Evolutionary conservation across 2,113 vertebrate genomes (phyloP).

Genomic region (Salvator merianae): DNA sequence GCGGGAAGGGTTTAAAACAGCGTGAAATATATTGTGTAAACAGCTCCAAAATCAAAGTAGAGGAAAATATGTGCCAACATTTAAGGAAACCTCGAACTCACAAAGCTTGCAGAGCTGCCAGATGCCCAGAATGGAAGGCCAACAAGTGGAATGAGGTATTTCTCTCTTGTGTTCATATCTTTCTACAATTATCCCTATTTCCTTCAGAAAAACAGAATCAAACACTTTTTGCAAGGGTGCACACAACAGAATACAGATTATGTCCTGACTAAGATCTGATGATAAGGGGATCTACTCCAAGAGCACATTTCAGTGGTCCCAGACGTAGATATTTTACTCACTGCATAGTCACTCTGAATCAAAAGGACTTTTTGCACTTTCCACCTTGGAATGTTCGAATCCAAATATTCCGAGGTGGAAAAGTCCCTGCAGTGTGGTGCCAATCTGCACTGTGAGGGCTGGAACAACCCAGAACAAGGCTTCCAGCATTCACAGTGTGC

Average conservation of each 20-base stretch:
- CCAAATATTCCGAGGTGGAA: too few species aligned
- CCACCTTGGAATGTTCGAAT: too few species aligned
- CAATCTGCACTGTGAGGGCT: too few species aligned
- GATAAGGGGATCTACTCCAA: too few species aligned
- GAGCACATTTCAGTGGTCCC: too few species aligned
- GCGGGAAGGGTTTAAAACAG: constrained; percentile 88
- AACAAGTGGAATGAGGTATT: constrained; percentile 86
- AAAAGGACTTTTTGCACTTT: too few species aligned
- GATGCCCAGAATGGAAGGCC: constrained; percentile 90
- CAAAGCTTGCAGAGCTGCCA: constrained; percentile 83
- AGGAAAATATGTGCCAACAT: constrained; percentile 81
- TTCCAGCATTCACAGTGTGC: too few species aligned
- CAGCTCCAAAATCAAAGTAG: constrained; percentile 75
- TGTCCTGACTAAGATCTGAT: neutral
- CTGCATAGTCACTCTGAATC: too few species aligned
- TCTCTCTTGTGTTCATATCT: neutral
- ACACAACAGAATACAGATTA: neutral
- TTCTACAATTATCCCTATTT: neutral
- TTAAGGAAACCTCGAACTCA: constrained; percentile 79
- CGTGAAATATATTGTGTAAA: constrained; percentile 84
- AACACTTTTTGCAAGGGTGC: neutral
- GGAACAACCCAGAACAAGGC: too few species aligned
- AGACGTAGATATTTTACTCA: neutral
- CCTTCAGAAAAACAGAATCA: neutral
- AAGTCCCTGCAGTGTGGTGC: too few species aligned